Evolutionary conservation across 2,113 vertebrate species (phyloP), one percentile per base, ranked within the genome.

Genomic region (Pseudorectes ferrugineus): DNA sequence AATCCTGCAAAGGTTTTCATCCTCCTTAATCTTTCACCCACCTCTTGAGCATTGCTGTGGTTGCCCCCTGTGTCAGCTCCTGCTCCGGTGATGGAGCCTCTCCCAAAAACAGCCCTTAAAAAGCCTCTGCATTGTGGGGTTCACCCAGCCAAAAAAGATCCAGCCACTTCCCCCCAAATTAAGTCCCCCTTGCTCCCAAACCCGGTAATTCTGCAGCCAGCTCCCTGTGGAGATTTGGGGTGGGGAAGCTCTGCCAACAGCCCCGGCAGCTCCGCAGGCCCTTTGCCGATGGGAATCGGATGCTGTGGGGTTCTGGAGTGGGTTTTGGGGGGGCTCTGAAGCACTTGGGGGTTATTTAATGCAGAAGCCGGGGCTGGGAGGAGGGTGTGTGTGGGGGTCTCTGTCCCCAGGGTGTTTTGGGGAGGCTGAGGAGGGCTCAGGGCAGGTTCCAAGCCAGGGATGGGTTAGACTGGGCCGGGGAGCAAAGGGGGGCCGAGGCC

Each of bases 41-140:
- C 8, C 24, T 84, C 40, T 36, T 6, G 17, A 76, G 15, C 31
- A 52, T 23, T 65, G 42, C 19, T 24, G 26, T n/a, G 33, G 10
- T 26, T 29, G 22, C 15, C 55, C 25, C 28, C 20, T 0, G 0
- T 20, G 21, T 24, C 82, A 38, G 6, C 42, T 19, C 48, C 29
- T 2, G 3, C 43, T 76, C 14, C 0, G 0, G 18, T n/a, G 28
- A 54, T 28, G 63, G 22, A 57, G 9, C 54, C 23, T n/a, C 24
- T 14, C 40, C 28, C 16, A 0, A 9, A 48, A 40, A 46, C 54
- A 23, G 0, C 25, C 57, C 57, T 28, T 25, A 6, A 18, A 43
- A 52, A 80, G 22, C 54, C 36, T 58, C 40, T 10, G 31, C 26
- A 33, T 23, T 28, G 43, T 26, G 18, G 33, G 36, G 51, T 40